A percentile compares a stretch with the other conserved stretches of the same genome.
phyloP scores from a whole-genome alignment of 2,113 vertebrate genomes.

The Oophaga pumilio region DNA sequence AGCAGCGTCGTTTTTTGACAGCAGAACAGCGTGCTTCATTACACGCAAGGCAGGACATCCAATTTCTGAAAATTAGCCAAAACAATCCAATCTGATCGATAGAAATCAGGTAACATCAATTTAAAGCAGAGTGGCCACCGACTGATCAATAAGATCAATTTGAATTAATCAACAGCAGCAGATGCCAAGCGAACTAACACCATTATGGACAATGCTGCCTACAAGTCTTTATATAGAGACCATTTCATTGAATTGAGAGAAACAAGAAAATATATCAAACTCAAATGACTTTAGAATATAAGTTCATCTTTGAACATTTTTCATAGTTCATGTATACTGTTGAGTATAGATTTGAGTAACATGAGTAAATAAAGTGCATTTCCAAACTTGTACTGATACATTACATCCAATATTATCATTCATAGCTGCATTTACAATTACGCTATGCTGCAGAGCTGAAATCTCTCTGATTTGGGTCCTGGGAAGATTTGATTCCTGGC shows the following conservation, averaged over 20 bases:
- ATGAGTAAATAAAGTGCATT: too few species aligned
- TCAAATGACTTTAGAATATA: not conserved
- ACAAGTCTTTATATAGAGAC: not conserved
- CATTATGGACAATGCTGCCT: not conserved
- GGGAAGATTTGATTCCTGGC: too few species aligned
- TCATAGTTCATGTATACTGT: not conserved
- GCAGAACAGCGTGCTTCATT: conserved; percentile 38
- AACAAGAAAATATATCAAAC: not conserved
- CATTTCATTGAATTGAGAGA: not conserved
- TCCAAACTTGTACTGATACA: too few species aligned
- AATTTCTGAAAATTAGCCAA: conserved; percentile 51
- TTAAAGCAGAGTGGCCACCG: conserved; percentile 17
- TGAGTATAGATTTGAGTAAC: too few species aligned
- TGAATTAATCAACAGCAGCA: conserved; percentile 48
- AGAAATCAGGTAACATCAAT: conserved; percentile 53
- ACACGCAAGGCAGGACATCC: conserved; percentile 33
- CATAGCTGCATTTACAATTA: too few species aligned
- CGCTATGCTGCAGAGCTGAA: too few species aligned
- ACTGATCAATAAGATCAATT: conserved; percentile 50
- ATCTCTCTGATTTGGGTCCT: too few species aligned
- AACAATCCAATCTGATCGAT: conserved; percentile 50
- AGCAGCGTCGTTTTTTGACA: conserved; percentile 26
- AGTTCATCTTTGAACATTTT: not conserved
- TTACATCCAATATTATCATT: too few species aligned
- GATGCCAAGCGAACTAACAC: conserved; percentile 27